A percentile compares a stretch with the other conserved stretches of the same genome.
Conservation (phyloP, 2,797 vertebrate species). For the Fundulus diaphanus region DNA sequence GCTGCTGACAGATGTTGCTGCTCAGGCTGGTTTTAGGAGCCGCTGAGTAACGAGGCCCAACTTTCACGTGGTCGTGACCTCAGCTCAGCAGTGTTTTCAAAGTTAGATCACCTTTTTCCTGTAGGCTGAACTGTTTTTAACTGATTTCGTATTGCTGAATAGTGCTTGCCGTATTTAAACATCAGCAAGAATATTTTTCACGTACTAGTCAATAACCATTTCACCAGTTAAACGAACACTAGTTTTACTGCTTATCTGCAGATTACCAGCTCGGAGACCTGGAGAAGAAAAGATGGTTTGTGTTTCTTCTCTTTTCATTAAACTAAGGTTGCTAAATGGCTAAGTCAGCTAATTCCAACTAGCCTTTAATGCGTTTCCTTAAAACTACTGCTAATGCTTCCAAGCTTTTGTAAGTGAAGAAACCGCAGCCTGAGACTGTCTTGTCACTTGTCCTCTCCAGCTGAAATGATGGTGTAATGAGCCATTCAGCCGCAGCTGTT, state of each 20-base stretch:
- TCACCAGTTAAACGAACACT: too few relatives aligned
- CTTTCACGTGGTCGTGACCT: neutral
- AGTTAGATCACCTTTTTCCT: neutral
- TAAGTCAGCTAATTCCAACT: neutral
- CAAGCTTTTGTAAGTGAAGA: neutral
- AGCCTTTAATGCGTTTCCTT: neutral
- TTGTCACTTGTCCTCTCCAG: constrained; percentile 53
- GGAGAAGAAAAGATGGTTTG: neutral
- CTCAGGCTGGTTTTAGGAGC: neutral
- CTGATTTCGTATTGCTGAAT: neutral
- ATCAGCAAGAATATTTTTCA: neutral
- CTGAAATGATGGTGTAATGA: constrained; percentile 68
- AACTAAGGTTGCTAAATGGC: neutral
- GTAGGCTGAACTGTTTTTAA: neutral
- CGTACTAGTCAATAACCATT: neutral
- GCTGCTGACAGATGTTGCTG: neutral
- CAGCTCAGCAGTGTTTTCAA: neutral
- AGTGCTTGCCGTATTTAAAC: neutral
- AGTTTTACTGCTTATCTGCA: too few relatives aligned
- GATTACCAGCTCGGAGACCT: neutral
- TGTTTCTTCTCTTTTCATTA: neutral
- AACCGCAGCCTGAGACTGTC: constrained; percentile 9
- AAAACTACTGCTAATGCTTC: neutral
- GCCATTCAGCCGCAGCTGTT: constrained; percentile 60
- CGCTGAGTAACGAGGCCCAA: neutral